Conservation (phyloP, 1,140 invertebrate genomes). For the Telenomus remus region DNA sequence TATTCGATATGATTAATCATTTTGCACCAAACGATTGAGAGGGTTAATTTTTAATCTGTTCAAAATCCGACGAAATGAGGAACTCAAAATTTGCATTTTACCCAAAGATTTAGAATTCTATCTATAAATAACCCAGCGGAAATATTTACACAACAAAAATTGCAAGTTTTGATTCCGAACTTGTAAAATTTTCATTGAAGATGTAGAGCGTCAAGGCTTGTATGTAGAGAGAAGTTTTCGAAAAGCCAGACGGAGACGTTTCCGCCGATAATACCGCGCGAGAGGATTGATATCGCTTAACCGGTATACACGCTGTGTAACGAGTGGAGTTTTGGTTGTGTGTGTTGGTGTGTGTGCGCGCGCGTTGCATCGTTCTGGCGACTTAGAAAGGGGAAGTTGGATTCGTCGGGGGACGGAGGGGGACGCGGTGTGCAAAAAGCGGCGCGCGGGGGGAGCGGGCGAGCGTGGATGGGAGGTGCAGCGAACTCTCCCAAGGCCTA, state of each 20-base stretch:
- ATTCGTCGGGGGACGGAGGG: conserved; percentile 28
- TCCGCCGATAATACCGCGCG: conserved; percentile 52
- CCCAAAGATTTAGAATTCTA: too few relatives aligned
- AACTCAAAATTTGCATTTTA: too few relatives aligned
- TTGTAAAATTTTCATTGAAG: too few relatives aligned
- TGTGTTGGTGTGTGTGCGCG: conserved; percentile 48
- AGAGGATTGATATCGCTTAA: conserved; percentile 54
- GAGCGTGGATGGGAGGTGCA: conserved; percentile 72
- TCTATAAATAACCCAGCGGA: too few relatives aligned
- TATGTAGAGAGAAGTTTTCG: conserved; percentile 22
- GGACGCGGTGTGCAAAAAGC: conserved; percentile 33
- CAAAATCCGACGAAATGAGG: too few relatives aligned
- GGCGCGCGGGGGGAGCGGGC: conserved; percentile 54
- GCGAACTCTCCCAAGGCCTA: conserved; percentile 75
- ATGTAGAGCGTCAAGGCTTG: background rate
- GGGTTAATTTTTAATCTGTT: too few relatives aligned
- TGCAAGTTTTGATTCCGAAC: too few relatives aligned
- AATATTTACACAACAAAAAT: too few relatives aligned
- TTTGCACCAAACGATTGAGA: too few relatives aligned
- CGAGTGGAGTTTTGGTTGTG: conserved; percentile 28
- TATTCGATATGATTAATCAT: too few relatives aligned
- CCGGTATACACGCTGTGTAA: conserved; percentile 31
- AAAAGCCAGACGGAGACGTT: conserved; percentile 54
- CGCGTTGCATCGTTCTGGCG: conserved; percentile 64
- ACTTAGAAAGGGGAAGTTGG: conserved; percentile 71